These are phyloP conservation scores for Leptopilina clavipes DNA, from an alignment of 1,140 invertebrate species.

Conservation along the genomic window DNA sequence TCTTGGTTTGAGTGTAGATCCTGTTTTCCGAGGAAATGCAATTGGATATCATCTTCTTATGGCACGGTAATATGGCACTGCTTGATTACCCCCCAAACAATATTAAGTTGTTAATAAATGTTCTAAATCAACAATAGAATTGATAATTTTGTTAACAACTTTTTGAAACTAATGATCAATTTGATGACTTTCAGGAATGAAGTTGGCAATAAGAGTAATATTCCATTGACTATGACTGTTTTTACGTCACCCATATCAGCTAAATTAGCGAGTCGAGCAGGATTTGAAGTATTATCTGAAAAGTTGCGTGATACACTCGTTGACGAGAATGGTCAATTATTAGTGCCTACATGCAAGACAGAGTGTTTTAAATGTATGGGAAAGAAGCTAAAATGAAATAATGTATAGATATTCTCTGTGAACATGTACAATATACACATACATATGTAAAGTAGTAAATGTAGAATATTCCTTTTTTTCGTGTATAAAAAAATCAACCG, in stretches of 20 bases:
- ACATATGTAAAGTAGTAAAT: too few relatives aligned
- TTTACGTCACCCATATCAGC: conserved; percentile 5
- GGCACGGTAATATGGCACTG: not conserved
- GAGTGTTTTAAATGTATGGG: conserved; percentile 14
- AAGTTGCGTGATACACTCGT: conserved; percentile 5
- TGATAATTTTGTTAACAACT: not conserved
- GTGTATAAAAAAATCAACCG: too few relatives aligned
- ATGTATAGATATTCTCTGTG: not conserved
- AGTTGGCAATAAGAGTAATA: not conserved
- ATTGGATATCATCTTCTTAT: conserved; percentile 9
- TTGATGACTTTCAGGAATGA: not conserved
- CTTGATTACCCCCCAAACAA: too few relatives aligned
- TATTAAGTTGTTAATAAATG: too few relatives aligned
- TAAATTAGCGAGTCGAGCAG: not conserved
- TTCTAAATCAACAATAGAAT: too few relatives aligned
- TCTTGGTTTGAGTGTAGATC: not conserved
- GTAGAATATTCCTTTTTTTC: too few relatives aligned
- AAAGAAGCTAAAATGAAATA: not conserved
- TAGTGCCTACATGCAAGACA: not conserved
- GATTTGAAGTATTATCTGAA: not conserved
- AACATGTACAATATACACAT: too few relatives aligned
- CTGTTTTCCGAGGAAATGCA: conserved; percentile 11
- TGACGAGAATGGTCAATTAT: not conserved
- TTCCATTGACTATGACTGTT: not conserved
- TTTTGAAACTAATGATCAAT: too few relatives aligned